Conservation (phyloP, 2,888 invertebrate species). For the Palloptera scutellata region DNA sequence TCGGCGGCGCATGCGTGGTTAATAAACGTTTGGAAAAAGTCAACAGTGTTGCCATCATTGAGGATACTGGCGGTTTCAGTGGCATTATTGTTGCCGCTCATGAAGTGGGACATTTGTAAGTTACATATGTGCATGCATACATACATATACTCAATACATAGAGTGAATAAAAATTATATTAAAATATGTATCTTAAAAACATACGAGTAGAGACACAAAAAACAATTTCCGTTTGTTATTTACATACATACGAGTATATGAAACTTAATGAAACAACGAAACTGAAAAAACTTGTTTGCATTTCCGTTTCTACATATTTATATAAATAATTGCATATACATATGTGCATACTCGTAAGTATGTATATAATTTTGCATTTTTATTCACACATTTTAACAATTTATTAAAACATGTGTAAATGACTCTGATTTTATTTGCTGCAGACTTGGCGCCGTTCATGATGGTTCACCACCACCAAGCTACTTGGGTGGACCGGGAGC, state of each 20-base stretch:
- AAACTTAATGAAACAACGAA: conserved; percentile 6
- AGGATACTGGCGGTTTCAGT: conserved; percentile 95
- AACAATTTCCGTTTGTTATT: conserved; percentile 30
- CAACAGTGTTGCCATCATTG: conserved; percentile 95
- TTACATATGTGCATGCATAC: no score
- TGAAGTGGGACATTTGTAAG: conserved; percentile 97
- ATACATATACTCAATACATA: neutral
- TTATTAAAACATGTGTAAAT: conserved; percentile 16
- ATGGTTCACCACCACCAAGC: conserved; percentile 93
- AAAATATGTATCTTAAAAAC: neutral
- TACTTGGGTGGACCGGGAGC: conserved; percentile 94
- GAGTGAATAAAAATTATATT: neutral
- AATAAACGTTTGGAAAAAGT: conserved; percentile 95
- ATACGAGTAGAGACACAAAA: conserved; percentile 9
- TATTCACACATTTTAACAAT: conserved; percentile 7
- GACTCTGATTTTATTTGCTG: conserved; percentile 29
- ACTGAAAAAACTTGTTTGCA: conserved; percentile 47
- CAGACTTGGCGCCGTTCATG: conserved; percentile 94
- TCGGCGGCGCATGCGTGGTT: conserved; percentile 94
- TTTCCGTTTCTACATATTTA: conserved; percentile 47
- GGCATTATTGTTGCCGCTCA: conserved; percentile 96
- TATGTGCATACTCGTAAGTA: neutral
- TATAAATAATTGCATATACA: neutral
- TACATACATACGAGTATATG: no score
- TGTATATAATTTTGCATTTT: conserved; percentile 16